Percentiles rank a stretch among this genome's conserved stretches.
Evolutionary conservation across 2,888 invertebrate genomes (phyloP).

Genomic region (Dyspetes luteomarginatus): DNA sequence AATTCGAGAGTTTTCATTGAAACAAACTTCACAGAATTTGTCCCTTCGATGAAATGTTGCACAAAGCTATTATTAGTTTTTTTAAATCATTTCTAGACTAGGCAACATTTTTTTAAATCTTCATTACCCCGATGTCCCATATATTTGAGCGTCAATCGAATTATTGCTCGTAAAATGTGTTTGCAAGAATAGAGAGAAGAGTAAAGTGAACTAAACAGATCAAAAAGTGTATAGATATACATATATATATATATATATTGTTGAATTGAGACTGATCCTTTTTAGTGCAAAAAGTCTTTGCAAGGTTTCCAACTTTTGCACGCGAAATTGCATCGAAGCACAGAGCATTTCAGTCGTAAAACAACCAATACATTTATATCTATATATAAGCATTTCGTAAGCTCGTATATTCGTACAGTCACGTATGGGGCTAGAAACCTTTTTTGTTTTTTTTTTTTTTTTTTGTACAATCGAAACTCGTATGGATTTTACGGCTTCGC

Average conservation of each 20-base stretch:
- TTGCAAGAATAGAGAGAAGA: not conserved
- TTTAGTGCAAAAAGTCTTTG: not conserved
- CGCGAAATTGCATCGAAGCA: slow-evolving; percentile 24
- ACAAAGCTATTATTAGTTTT: not conserved
- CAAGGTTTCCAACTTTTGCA: slow-evolving; percentile 4
- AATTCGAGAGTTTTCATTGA: no score
- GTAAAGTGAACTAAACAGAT: not conserved
- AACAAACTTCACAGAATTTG: not conserved
- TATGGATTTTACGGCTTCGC: not conserved
- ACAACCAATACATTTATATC: slow-evolving; percentile 14
- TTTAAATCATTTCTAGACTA: no score
- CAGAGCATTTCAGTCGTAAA: slow-evolving; percentile 31
- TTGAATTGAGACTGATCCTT: slow-evolving; percentile 5
- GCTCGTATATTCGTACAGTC: slow-evolving; percentile 15
- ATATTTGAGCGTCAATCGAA: no score
- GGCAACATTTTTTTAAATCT: no score
- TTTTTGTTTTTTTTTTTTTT: not conserved
- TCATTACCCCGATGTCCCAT: no score
- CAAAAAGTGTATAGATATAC: not conserved
- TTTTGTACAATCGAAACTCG: slow-evolving; percentile 17
- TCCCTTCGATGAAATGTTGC: not conserved
- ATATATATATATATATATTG: no score
- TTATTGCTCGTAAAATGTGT: not conserved
- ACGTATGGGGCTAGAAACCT: slow-evolving; percentile 21
- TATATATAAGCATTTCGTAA: not conserved